A percentile compares a stretch with the other conserved stretches of the same genome.
phyloP scores from a whole-genome alignment of 2,113 vertebrate genomes.

The Peromyscus maniculatus region DNA sequence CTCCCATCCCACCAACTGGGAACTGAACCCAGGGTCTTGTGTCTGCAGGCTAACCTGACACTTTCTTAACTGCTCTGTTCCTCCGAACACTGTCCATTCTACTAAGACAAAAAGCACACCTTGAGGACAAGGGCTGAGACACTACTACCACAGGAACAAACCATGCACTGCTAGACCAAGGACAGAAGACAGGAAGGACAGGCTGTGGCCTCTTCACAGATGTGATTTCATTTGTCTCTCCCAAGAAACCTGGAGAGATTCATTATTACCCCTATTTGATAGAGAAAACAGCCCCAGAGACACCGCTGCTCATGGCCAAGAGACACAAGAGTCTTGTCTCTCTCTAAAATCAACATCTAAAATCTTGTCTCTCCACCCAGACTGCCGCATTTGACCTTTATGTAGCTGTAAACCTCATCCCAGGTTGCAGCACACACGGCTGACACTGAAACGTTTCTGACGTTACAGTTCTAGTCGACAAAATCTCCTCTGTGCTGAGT shows the following conservation, averaged over 20 bases:
- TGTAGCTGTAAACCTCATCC: not conserved
- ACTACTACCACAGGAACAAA: not conserved
- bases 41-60: not conserved
- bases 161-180: not conserved
- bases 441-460: not conserved
- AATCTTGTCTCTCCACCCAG: not conserved
- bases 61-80: not conserved
- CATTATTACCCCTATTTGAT: not conserved
- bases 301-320: not conserved
- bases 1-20: not conserved
- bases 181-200: not conserved
- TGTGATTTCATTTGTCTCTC: not conserved
- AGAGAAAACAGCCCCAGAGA: conserved; percentile 33
- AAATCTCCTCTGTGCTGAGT: not conserved
- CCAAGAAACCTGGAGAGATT: not conserved
- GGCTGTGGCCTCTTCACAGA: conserved; percentile 16
- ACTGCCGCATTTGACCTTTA: not conserved
- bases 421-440: too few species aligned
- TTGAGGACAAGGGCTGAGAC: not conserved
- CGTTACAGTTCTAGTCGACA: not conserved
- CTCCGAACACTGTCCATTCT: not conserved
- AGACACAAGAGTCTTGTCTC: not conserved
- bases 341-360: not conserved
- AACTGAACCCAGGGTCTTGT: not conserved
- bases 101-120: not conserved